Base-by-base conservation (phyloP, 2,888 invertebrate species). In the Platycheirus albimanus region DNA sequence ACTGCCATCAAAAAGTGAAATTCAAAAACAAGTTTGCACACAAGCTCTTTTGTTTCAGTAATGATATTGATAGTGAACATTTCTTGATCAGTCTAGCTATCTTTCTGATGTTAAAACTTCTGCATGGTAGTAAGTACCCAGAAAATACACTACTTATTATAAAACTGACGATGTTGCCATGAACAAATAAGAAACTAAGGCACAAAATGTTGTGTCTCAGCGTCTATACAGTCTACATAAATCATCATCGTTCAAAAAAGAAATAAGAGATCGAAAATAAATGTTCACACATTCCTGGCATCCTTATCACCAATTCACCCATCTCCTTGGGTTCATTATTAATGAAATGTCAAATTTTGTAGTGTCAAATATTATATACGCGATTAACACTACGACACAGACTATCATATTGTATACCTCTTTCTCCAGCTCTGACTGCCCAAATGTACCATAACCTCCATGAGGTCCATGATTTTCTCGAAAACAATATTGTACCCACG, bases 311-410 rank as follows among this genome's bases (percentile, higher is more conserved):
- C 20, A 36, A 19, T 45, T 36, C 15, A 63, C 54, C 24, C 52
- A 79, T 69, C 74, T 54, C 7, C 11, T 47, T 15, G 33, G 24
- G 56, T 24, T 47, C 24, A 54, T 80, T 80, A 80, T 80, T 80
- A 80, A 80, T 80, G 64, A 80, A 79, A 75, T 67, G 69, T 74
- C 79, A 79, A 79, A 69, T 36, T 74, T 75, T 58, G 36, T 47
- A 58, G 70, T 75, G 64, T 80, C 70, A 79, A 79, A 79, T 74
- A 69, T 56, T 74, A 58, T 74, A 58, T 58, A 70, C 75, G n/a
- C n/a, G 75, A 75, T 69, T 64, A 69, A 56, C 49, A 41, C 11
- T 13, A 10, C 41, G 13, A 41, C 15, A 52, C 41, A 49, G 38
- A 66, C 54, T 47, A 56, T 43, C 36, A 70, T 33, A 30, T 49